A percentile compares a stretch with the other conserved stretches of the same genome.
phyloP scores from a whole-genome alignment of 2,113 vertebrate species.

The Neogale vison region DNA sequence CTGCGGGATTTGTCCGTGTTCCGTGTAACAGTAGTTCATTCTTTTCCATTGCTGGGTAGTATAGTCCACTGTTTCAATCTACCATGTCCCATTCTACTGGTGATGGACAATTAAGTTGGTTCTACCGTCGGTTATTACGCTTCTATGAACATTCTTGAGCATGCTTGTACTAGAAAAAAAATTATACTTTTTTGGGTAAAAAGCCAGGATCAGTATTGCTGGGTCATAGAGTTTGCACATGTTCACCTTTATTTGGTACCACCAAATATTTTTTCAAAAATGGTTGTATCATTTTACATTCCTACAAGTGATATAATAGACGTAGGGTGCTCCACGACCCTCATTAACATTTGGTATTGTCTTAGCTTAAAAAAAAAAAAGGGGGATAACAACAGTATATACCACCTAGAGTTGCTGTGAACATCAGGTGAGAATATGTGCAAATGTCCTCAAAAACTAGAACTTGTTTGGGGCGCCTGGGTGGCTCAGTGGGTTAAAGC shows the following conservation, averaged over 20 bases:
- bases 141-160: not conserved
- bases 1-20: not conserved
- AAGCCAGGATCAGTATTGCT: not conserved
- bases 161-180: not conserved
- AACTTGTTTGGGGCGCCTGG: not conserved
- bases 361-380: not conserved
- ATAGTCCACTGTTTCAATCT: not conserved
- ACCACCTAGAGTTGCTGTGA: not conserved
- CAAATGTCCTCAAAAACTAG: not conserved
- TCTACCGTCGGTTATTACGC: not conserved
- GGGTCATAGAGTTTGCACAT: not conserved
- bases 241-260: not conserved
- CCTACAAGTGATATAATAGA: not conserved
- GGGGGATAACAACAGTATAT: not conserved
- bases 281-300: not conserved
- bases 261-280: not conserved
- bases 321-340: not conserved
- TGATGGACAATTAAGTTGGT: not conserved
- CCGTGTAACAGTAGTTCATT: not conserved
- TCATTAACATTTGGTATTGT: not conserved
- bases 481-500: too few species aligned
- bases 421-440: not conserved
- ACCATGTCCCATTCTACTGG: not conserved
- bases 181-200: not conserved
- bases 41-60: not conserved